Evolutionary conservation across 2,797 vertebrate genomes (phyloP), one percentile per base, ranked within the genome.

Genomic region (Anas flavirostris): DNA sequence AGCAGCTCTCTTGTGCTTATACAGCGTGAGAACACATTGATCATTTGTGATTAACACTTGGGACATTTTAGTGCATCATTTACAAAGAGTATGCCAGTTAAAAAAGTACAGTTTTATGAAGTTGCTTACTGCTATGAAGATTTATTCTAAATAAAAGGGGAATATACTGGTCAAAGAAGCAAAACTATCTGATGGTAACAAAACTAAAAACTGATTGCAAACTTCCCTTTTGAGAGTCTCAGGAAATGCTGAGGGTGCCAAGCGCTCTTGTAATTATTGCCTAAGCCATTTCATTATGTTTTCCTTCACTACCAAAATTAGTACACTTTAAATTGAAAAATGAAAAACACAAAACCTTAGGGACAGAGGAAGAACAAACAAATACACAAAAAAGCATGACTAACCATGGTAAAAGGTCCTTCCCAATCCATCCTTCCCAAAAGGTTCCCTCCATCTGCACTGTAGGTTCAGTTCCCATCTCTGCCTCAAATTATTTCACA

Each of bases 371-470:
- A 80, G 74, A 78, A 59, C 19, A 37, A 14, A 68, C 64, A 19
- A 28, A 68, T 64, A 19, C 23, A 68, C 43, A 44, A 43, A 73
- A 52, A 31, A 0, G 0, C 3, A 10, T 0, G 1, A 81, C 0
- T 2, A 72, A 37, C 13, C 17, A 25, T 50, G 31, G 16, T 69
- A n/a, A 53, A 77, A 76, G 2, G 2, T 69, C 19, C 68, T 79
- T 59, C 53, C 26, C 5, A 33, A 16, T 26, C 52, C 31, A 28
- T 19, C 18, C 43, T 44, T 44, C 43, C 43, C 43, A 10, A 44
- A 44, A 44, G 18, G 43, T 44, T 18, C 43, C 43, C 43, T 44
- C 43, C 43, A 33, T 56, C 73, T 22, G 50, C 41, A 16, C 9
- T 39, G 28, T 25, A 43, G 3, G 29, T 52, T 89, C 19, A 26